These are phyloP conservation scores for Percopsis transmontana DNA, from an alignment of 2,113 vertebrate genomes.

Conservation along the genomic window DNA sequence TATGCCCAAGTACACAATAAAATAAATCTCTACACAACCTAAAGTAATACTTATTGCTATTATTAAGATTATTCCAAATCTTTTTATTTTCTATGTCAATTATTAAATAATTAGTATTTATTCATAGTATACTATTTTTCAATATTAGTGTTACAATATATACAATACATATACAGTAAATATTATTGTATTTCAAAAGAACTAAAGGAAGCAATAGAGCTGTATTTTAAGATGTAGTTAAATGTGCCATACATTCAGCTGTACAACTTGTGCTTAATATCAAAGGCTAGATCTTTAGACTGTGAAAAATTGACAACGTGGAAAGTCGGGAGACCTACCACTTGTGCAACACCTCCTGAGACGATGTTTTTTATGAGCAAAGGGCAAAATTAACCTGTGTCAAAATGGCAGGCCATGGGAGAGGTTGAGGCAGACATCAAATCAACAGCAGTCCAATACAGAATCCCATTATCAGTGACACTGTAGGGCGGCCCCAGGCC, in stretches of 20 bases:
- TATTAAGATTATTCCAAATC: no score
- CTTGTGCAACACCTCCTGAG: slow-evolving; percentile 82
- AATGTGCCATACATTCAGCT: slow-evolving; percentile 73
- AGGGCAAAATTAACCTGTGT: slow-evolving; percentile 91
- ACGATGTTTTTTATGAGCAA: slow-evolving; percentile 82
- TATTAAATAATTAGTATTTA: no score
- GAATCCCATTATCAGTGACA: slow-evolving; percentile 92
- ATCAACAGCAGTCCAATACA: slow-evolving; percentile 78
- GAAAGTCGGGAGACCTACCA: slow-evolving; percentile 74
- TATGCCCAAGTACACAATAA: no score
- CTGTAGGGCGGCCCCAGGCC: slow-evolving; percentile 79
- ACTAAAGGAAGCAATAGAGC: no score
- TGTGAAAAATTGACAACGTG: slow-evolving; percentile 54
- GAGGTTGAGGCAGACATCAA: slow-evolving; percentile 85
- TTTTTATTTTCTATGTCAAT: no score
- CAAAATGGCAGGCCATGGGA: slow-evolving; percentile 85
- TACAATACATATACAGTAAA: no score
- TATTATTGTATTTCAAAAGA: no score
- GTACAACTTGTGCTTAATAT: slow-evolving; percentile 76
- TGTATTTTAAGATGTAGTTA: no score
- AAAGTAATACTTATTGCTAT: no score
- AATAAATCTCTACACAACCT: no score
- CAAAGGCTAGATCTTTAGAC: slow-evolving; percentile 66
- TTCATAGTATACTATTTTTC: no score
- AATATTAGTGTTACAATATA: no score